These are phyloP conservation scores for Sebastes aleutianus DNA, from an alignment of 2,797 vertebrate species.

Conservation along the genomic window DNA sequence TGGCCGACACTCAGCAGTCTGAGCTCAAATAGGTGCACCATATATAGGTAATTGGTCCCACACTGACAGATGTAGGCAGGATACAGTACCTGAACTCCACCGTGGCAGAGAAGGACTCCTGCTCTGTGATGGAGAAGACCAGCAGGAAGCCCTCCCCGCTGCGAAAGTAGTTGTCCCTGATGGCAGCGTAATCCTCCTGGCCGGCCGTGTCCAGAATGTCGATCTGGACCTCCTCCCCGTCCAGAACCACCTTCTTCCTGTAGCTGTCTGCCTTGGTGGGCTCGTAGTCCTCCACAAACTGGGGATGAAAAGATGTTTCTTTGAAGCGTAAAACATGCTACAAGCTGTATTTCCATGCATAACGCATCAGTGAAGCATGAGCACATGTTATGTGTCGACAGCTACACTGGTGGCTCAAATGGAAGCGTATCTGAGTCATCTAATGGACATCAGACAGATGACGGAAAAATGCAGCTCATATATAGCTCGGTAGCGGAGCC, in stretches of 20 bases:
- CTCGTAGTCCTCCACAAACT: slow-evolving; percentile 99
- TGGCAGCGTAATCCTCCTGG: slow-evolving; percentile 98
- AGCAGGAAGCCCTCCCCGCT: slow-evolving; percentile 97
- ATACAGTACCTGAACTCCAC: slow-evolving; percentile 90
- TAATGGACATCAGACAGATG: background rate
- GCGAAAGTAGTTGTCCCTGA: slow-evolving; percentile 98
- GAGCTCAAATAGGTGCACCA: background rate
- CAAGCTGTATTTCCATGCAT: background rate
- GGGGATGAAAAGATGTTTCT: background rate
- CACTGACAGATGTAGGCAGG: background rate
- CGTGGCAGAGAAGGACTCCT: slow-evolving; percentile 94
- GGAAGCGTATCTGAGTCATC: background rate
- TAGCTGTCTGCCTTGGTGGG: slow-evolving; percentile 99
- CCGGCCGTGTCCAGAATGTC: slow-evolving; percentile 99
- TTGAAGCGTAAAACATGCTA: background rate
- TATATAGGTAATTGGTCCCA: background rate
- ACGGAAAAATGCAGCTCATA: background rate
- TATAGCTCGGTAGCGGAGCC: background rate
- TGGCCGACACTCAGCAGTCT: background rate
- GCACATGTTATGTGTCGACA: background rate
- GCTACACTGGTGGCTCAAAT: background rate
- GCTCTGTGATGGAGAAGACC: slow-evolving; percentile 97
- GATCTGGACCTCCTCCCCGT: slow-evolving; percentile 98
- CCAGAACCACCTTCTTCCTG: slow-evolving; percentile 97
- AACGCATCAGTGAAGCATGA: background rate